These are phyloP conservation scores for Puntigrus tetrazona DNA, from an alignment of 2,113 vertebrate genomes.

Conservation along the genomic window DNA sequence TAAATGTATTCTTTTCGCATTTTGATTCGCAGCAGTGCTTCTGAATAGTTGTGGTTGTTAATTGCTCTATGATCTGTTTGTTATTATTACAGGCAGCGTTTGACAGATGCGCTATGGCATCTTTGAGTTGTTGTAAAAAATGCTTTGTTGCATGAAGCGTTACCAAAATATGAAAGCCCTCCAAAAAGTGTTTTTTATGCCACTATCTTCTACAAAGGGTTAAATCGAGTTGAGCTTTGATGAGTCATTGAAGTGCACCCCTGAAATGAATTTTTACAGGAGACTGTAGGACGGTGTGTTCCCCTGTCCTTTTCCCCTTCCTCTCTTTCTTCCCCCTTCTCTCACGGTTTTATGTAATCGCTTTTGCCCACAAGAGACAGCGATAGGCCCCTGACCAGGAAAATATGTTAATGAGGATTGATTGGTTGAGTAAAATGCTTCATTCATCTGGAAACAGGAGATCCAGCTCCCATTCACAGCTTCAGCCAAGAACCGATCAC, in stretches of 20 bases:
- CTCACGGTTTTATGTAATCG: background rate
- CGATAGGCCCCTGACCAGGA: constrained; percentile 38
- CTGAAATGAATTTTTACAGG: constrained; percentile 54
- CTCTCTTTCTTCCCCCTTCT: background rate
- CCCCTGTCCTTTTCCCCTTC: constrained; percentile 45
- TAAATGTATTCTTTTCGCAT: background rate
- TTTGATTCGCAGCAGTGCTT: background rate
- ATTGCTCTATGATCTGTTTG: background rate
- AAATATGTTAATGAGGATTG: constrained; percentile 29
- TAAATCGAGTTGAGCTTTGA: background rate
- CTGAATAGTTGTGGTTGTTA: background rate
- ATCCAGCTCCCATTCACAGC: constrained; percentile 27
- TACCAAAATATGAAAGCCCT: background rate
- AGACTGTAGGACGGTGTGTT: constrained; percentile 59
- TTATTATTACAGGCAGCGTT: background rate
- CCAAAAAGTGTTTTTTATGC: background rate
- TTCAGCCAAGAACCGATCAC: constrained; percentile 28
- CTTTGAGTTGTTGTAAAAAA: background rate
- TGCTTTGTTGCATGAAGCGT: background rate
- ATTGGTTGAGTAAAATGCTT: constrained; percentile 29
- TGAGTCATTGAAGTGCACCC: background rate
- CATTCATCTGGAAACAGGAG: constrained; percentile 14
- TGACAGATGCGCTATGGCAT: background rate
- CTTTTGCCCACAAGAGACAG: constrained; percentile 61
- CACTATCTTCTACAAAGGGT: background rate